phyloP scores from a whole-genome alignment of 2,113 vertebrate species.

The Cyprinus carpio region DNA sequence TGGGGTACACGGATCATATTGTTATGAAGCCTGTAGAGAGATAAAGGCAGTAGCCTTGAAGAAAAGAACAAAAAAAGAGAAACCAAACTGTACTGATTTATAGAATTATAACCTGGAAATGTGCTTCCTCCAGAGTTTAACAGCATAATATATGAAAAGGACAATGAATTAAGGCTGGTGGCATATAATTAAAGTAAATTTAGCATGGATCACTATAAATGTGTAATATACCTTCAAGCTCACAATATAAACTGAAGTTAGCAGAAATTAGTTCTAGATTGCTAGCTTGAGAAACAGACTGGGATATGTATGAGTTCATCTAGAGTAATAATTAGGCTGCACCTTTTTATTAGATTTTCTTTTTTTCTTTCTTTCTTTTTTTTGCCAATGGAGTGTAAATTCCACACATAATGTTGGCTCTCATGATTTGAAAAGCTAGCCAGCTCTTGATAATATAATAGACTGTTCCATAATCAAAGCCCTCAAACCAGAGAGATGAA shows the following conservation, averaged over 20 bases:
- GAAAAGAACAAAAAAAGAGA: not conserved
- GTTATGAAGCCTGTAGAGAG: constrained; percentile 33
- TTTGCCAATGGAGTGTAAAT: constrained; percentile 28
- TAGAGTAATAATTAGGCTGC: constrained; percentile 3
- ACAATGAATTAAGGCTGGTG: constrained; percentile 8
- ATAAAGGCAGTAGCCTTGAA: constrained; percentile 18
- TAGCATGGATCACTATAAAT: not conserved
- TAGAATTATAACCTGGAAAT: not conserved
- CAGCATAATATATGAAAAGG: not conserved
- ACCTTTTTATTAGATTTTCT: not conserved
- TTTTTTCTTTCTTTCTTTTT: not conserved
- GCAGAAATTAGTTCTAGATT: not conserved
- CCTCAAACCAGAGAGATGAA: constrained; percentile 51
- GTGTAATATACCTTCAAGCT: not conserved
- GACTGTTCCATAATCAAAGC: constrained; percentile 54
- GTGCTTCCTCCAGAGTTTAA: not conserved
- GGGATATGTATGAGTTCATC: not conserved
- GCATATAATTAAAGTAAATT: not conserved
- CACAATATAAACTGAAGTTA: not conserved
- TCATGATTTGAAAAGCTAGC: constrained; percentile 37
- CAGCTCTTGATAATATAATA: constrained; percentile 38
- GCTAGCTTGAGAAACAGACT: not conserved
- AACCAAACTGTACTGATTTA: constrained; percentile 18
- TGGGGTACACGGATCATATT: constrained; percentile 44
- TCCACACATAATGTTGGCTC: constrained; percentile 37